Evolutionary conservation across 2,888 invertebrate species (phyloP), one percentile per base, ranked within the genome.

Genomic region (Autographa gamma): DNA sequence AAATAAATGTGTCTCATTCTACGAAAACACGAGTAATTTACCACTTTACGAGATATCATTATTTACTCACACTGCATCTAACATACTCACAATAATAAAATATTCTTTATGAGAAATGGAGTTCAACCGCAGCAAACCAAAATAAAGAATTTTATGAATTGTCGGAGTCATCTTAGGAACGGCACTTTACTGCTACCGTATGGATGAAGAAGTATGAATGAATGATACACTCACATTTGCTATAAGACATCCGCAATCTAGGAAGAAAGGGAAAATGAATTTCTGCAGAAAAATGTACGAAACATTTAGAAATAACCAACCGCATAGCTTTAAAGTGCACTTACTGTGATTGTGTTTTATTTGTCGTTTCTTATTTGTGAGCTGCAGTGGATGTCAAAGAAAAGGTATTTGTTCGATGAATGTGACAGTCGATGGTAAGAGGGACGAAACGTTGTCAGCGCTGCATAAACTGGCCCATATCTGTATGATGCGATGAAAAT

Each of bases 331-430:
- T 79, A 84, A 84, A 88, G 87, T 89, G 91, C 91, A 90, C 91
- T 91, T 86, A 87, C 85, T 59, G 74, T 88, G 91, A 91, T 91
- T 91, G 89, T 89, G 85, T 84, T 87, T 85, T 84, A 86, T 86
- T 87, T 85, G 82, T 83, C 76, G 73, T 82, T 81, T 85, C 83
- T 82, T 85, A 85, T 88, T 83, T 84, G 82, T 85, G 74, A 77
- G 70, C 73, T 81, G 79, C 69, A 79, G 79, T 70, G 71, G 75
- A 76, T 74, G 76, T 79, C 83, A 79, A 85, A 83, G 74, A 76
- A 81, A 74, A 56, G 60, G 69, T 75, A 79, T 76, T 79, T 82
- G 73, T 72, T 59, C 41, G 64, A 67, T 72, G 71, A 80, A 74
- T 78, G 52, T 11, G 18, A 66, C 63, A 66, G 48, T 65, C 60